phyloP scores from a whole-genome alignment of 2,888 invertebrate genomes.

The Clusia tigrina region DNA sequence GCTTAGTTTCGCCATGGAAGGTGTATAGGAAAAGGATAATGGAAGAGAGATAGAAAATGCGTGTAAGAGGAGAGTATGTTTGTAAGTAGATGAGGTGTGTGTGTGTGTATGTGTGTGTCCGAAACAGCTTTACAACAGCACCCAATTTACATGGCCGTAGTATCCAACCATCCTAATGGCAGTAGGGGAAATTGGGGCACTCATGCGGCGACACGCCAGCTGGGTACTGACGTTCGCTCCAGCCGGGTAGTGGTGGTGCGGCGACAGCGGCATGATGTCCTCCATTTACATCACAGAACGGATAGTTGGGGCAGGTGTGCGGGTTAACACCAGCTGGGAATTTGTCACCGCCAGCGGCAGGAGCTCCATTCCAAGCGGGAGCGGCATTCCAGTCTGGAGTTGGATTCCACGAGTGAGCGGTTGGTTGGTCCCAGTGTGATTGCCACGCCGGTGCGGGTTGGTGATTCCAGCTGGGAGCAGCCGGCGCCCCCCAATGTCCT shows the following conservation, averaged over 20 bases:
- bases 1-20: not conserved
- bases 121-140: not conserved
- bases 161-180: slow-evolving; percentile 50
- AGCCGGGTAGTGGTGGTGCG: slow-evolving; percentile 64
- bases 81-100: slow-evolving; percentile 15
- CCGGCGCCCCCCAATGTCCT: slow-evolving; percentile 57
- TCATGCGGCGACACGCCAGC: slow-evolving; percentile 65
- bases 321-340: slow-evolving; percentile 66
- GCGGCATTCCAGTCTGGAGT: slow-evolving; percentile 42
- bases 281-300: slow-evolving; percentile 65
- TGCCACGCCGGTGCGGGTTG: slow-evolving; percentile 40
- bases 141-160: not conserved
- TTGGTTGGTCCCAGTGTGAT: slow-evolving; percentile 31
- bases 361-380: slow-evolving; percentile 46
- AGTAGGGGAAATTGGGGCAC: slow-evolving; percentile 66
- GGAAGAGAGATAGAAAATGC: not conserved
- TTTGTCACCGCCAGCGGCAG: slow-evolving; percentile 60
- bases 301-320: slow-evolving; percentile 67
- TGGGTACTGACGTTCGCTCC: slow-evolving; percentile 65
- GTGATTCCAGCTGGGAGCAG: slow-evolving; percentile 48
- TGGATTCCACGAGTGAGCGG: slow-evolving; percentile 39
- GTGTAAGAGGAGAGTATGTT: not conserved
- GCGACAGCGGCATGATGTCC: slow-evolving; percentile 57
- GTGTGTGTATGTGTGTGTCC: not conserved
- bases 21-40: not conserved